These are phyloP conservation scores for Carapus acus DNA, from an alignment of 2,797 vertebrate genomes.

Conservation along the genomic window DNA sequence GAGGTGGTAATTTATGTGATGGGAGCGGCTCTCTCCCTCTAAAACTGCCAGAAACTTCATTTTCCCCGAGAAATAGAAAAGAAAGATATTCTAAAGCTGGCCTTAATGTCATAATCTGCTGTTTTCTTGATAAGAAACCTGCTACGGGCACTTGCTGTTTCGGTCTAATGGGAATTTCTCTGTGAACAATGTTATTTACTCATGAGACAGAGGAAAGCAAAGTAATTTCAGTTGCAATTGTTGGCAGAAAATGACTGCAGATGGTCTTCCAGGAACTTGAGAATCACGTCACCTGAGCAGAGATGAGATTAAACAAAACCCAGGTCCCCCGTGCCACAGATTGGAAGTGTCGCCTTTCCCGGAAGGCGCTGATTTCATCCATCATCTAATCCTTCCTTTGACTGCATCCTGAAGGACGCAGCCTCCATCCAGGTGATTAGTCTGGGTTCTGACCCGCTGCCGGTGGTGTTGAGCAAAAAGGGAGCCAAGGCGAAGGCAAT, in stretches of 20 bases:
- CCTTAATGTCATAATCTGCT: neutral
- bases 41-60: neutral
- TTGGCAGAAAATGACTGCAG: slow-evolving; percentile 6
- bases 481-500: slow-evolving; percentile 2
- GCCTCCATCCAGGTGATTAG: slow-evolving; percentile 27
- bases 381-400: slow-evolving; percentile 31
- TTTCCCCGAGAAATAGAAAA: neutral
- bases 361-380: slow-evolving; percentile 27
- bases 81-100: neutral
- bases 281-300: slow-evolving; percentile 10
- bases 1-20: too few species aligned
- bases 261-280: slow-evolving; percentile 9
- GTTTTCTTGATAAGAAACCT: neutral
- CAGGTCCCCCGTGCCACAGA: slow-evolving; percentile 15
- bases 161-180: neutral
- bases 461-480: slow-evolving; percentile 16
- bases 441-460: slow-evolving; percentile 11
- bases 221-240: slow-evolving; percentile 7
- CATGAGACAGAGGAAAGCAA: slow-evolving; percentile 1
- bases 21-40: neutral
- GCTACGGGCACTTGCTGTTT: neutral
- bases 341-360: slow-evolving; percentile 1
- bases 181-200: slow-evolving; percentile 1
- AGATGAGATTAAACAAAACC: slow-evolving; percentile 23
- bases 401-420: slow-evolving; percentile 21